Base-by-base conservation (phyloP, 2,888 invertebrate species). In the Brenthis ino region DNA sequence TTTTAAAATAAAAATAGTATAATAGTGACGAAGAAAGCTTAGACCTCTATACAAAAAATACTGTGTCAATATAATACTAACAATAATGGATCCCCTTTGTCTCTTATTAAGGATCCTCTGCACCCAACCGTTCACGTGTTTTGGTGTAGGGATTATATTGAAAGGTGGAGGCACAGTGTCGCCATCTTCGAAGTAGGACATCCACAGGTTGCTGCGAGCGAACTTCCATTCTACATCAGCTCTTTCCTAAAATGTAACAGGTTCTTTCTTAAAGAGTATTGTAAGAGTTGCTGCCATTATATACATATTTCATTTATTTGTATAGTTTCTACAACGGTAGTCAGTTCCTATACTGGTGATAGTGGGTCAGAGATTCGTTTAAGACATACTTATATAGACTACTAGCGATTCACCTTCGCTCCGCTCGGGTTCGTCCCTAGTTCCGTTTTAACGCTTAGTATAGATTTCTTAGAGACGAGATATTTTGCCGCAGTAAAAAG, bases 221-320 rank as follows among this genome's bases (percentile, higher is more conserved):
- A 99, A 99, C 88, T 99, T 99, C 99, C 99, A 99, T 90, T 99
- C 99, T 0, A 96, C 96, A 82, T 99, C 99, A 3, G 98, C 96
- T 82, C 98, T 95, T 94, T 98, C 98, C 97, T 98, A 84, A 28
- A 56, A 65, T 5, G 43, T 50, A 53, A 54, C 53, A 54, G 37
- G 37, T 43, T 43, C 37, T 2, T 43, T 43, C 37, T 37, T 37
- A 37, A 37, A 6, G 8, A 37, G 37, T 37, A 37, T 0, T n/a
- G n/a, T n/a, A n/a, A 8, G 8, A 37, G 8, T 37, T 37, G 8
- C 8, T 37, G 8, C 37, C 6, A 37, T 37, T 37, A 1, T 37
- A 37, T 6, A 24, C 4, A 6, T 37, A 37, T 37, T 37, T 37
- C 6, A 37, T 1, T 33, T 33, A 33, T n/a, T 48, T 67, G 13